Conservation (phyloP, 2,113 vertebrate genomes). For the Plestiodon gilberti region DNA sequence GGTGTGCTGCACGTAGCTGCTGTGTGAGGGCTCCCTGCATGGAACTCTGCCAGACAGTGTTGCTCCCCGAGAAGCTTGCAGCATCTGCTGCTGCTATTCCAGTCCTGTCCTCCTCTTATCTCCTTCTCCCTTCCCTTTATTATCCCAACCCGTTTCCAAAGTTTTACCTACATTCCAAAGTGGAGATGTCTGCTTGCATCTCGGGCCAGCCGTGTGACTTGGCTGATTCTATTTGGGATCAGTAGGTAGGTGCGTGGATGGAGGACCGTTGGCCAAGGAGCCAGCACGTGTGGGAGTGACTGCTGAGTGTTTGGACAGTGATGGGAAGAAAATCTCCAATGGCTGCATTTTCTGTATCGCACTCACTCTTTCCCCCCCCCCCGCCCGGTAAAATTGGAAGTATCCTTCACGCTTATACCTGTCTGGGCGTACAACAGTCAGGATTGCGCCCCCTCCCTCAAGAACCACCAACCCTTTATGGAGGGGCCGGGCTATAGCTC, state of each 20-base stretch:
- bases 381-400: no score
- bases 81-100: not conserved
- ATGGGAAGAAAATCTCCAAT: no score
- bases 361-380: no score
- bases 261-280: no score
- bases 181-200: not conserved
- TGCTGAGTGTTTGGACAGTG: no score
- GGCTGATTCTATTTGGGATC: not conserved
- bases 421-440: no score
- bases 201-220: not conserved
- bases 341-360: no score
- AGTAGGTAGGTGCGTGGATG: not conserved
- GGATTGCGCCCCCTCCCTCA: no score
- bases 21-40: not conserved
- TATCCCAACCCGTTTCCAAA: not conserved
- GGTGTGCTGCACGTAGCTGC: not conserved
- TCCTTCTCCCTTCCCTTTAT: not conserved
- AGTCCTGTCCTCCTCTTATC: not conserved
- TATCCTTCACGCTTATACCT: no score
- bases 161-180: not conserved
- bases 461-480: no score
- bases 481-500: no score
- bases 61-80: not conserved
- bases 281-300: no score
- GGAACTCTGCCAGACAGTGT: not conserved